Percentiles rank a stretch among this genome's conserved stretches.
phyloP scores from a whole-genome alignment of 2,888 invertebrate species.

The Tachina grossa region DNA sequence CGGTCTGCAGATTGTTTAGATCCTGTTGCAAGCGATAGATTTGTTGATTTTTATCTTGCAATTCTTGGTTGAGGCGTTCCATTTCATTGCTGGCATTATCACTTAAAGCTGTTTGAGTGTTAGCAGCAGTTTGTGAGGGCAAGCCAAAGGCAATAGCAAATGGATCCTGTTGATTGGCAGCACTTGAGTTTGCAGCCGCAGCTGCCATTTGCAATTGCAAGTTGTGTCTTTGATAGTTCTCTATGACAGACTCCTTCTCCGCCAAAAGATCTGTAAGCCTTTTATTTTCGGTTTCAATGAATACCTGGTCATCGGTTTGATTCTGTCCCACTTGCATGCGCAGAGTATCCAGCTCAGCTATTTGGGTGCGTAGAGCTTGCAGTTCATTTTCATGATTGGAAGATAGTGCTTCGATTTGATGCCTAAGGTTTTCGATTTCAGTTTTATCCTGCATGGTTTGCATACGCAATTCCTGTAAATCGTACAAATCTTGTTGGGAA shows the following conservation, averaged over 20 bases:
- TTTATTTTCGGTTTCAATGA: constrained; percentile 85
- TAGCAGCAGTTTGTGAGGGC: constrained; percentile 28
- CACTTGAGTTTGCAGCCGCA: constrained; percentile 60
- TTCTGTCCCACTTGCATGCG: constrained; percentile 81
- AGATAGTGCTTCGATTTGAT: constrained; percentile 80
- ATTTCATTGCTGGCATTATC: constrained; percentile 49
- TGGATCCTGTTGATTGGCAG: constrained; percentile 64
- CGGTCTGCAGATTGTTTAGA: constrained; percentile 62
- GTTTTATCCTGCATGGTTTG: constrained; percentile 83
- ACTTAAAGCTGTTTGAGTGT: neutral
- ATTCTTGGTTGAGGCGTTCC: constrained; percentile 68
- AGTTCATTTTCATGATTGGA: constrained; percentile 81
- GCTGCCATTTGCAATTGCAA: constrained; percentile 79
- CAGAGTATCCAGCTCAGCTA: constrained; percentile 81
- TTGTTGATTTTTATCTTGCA: constrained; percentile 71
- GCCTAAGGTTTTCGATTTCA: constrained; percentile 81
- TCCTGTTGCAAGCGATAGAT: constrained; percentile 72
- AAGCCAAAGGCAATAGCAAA: constrained; percentile 69
- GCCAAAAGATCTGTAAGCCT: constrained; percentile 84
- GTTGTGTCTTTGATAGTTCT: constrained; percentile 81
- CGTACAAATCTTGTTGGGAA: constrained; percentile 80
- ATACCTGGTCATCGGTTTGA: constrained; percentile 83
- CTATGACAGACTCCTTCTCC: constrained; percentile 84
- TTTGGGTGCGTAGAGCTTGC: constrained; percentile 79
- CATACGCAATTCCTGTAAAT: constrained; percentile 81